phyloP scores from a whole-genome alignment of 2,113 vertebrate species.

The Zapus hudsonius region DNA sequence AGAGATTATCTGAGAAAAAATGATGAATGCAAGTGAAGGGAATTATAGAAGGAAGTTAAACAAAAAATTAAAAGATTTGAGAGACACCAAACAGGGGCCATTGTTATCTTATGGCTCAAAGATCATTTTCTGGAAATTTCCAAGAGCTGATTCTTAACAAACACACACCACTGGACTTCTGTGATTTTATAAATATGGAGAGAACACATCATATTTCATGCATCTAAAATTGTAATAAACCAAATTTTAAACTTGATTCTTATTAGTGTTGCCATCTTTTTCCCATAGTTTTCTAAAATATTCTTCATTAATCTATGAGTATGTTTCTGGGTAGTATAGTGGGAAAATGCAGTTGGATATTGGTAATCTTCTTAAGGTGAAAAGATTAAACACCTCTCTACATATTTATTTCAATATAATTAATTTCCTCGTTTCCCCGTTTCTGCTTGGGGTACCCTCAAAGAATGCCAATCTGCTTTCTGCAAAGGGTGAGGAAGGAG shows the following conservation, averaged over 20 bases:
- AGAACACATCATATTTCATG: not conserved
- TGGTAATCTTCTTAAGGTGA: not conserved
- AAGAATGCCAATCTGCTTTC: not conserved
- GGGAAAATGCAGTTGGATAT: not conserved
- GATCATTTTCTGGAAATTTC: not conserved
- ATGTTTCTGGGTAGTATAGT: not conserved
- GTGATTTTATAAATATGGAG: not conserved
- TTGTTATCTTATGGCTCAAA: not conserved
- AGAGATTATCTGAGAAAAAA: not conserved
- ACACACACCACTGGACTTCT: not conserved
- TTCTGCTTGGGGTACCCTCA: not conserved
- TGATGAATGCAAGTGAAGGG: not conserved
- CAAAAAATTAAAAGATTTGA: not conserved
- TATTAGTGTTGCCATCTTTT: not conserved
- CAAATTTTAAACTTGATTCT: not conserved
- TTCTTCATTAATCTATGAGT: not conserved
- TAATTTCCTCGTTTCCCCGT: not conserved
- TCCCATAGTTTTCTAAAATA: not conserved
- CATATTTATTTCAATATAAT: not conserved
- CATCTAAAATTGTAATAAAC: not conserved
- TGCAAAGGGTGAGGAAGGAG: not conserved
- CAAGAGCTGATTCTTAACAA: not conserved
- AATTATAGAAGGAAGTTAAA: not conserved
- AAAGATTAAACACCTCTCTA: not conserved
- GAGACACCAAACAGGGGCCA: rapidly evolving